Base-by-base conservation (phyloP, 2,797 vertebrate species). In the Characodon lateralis region DNA sequence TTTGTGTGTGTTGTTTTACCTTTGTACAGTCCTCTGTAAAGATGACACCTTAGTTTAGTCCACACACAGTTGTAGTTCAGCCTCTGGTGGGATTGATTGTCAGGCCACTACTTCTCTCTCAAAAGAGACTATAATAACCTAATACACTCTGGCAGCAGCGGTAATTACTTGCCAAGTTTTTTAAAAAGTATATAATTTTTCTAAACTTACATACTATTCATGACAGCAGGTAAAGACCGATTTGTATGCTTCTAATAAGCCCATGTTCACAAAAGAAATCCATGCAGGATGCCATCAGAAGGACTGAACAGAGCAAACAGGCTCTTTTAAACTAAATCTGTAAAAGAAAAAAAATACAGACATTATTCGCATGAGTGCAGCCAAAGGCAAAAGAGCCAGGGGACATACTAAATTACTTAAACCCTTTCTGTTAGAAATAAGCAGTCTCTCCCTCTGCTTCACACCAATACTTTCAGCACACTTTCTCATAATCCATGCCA, bases 321-420 rank as follows among this genome's bases (percentile, higher is more conserved):
- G 82, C 63, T 65, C 48, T 80, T 77, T 80, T 78, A 88, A 90
- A 88, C 78, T 31, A 88, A 86, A 87, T 89, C 65, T 85, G 83
- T 88, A 87, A 89, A 87, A 81, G 85, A 89, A 89, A 83, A 85
- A 87, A 88, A 83, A 59, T 74, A 5, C 10, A 87, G 80, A 91
- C 82, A 87, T 75, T 83, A 83, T 83, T 76, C 78, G 80, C 7
- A 65, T 72, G 80, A 83, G 79, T 79, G 24, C 70, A 41, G 71
- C 77, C 72, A 78, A 71, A 2, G 2, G 74, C 31, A 74, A 79
- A 77, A 77, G 73, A 83, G 76, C 73, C 31, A 0, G 43, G 46
- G 76, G 70, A 74, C 78, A 73, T 13, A n/a, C 26, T 73, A 88
- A 88, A 91, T 87, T 31, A 87, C 78, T 80, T 63, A 51, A 46